Percentiles rank a stretch among this genome's conserved stretches.
phyloP scores from a whole-genome alignment of 2,113 vertebrate genomes.

The Plecotus auritus region DNA sequence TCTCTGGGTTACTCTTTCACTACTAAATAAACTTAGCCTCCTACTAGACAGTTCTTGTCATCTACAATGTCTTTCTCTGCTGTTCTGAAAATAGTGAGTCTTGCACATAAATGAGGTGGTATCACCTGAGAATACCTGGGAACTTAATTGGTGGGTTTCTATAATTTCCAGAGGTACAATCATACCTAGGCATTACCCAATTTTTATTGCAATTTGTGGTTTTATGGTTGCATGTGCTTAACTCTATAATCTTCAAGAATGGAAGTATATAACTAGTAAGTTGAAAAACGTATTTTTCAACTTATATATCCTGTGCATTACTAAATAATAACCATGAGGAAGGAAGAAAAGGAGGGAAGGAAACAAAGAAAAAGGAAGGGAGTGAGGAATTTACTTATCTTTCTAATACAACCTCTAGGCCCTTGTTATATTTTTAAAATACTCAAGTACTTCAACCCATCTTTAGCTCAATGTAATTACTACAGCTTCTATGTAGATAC shows the following conservation, averaged over 20 bases:
- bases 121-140: not conserved
- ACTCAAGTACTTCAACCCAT: not conserved
- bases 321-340: not conserved
- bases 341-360: not conserved
- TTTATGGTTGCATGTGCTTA: slow-evolving; percentile 56
- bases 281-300: not conserved
- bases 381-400: not conserved
- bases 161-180: slow-evolving; percentile 55
- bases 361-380: accelerated
- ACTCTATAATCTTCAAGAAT: slow-evolving; percentile 55
- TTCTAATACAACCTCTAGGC: not conserved
- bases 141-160: slow-evolving; percentile 25
- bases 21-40: slow-evolving; percentile 18
- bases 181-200: slow-evolving; percentile 46
- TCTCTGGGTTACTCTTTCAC: slow-evolving; percentile 42
- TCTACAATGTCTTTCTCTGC: not conserved
- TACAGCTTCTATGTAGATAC: not conserved
- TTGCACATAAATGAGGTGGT: not conserved
- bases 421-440: not conserved
- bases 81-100: slow-evolving; percentile 21
- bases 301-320: not conserved
- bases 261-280: not conserved
- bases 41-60: not conserved
- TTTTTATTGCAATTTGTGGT: slow-evolving; percentile 58
- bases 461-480: not conserved